Conservation (phyloP, 2,888 invertebrate genomes). For the Cyclophora albipunctata region DNA sequence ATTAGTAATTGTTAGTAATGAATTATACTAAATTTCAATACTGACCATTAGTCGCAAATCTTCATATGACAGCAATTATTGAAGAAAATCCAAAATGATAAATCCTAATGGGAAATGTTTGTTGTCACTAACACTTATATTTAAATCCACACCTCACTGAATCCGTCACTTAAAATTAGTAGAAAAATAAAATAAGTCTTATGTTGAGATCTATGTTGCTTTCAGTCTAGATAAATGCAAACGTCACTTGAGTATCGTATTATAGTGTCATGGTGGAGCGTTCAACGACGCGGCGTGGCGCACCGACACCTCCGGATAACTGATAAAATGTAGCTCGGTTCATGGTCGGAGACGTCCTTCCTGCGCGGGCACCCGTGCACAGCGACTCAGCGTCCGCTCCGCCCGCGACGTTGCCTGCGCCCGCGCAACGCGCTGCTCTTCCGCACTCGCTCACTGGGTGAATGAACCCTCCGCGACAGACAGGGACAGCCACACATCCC, state of each 20-base stretch:
- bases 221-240: conserved; percentile 69
- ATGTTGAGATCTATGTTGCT: conserved; percentile 71
- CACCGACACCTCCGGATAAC: conserved; percentile 67
- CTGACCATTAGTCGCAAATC: conserved; percentile 50
- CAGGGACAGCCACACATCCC: conserved; percentile 38
- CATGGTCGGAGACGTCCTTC: conserved; percentile 70
- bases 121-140: conserved; percentile 61
- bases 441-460: conserved; percentile 61
- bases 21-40: conserved; percentile 13
- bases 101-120: conserved; percentile 49
- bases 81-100: conserved; percentile 48
- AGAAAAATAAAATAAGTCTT: conserved; percentile 65
- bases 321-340: conserved; percentile 68
- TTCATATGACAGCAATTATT: conserved; percentile 33
- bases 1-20: conserved; percentile 10
- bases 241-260: conserved; percentile 44
- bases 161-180: conserved; percentile 59
- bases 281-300: conserved; percentile 54
- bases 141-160: conserved; percentile 60
- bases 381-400: conserved; percentile 44
- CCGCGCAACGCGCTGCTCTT: conserved; percentile 54
- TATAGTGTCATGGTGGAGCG: conserved; percentile 55
- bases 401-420: conserved; percentile 54
- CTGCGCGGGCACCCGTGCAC: conserved; percentile 52
- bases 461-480: conserved; percentile 64